Percentiles rank a stretch among this genome's conserved stretches.
Evolutionary conservation across 1,140 invertebrate species (phyloP).

Genomic region (Sarcophaga bullata): DNA sequence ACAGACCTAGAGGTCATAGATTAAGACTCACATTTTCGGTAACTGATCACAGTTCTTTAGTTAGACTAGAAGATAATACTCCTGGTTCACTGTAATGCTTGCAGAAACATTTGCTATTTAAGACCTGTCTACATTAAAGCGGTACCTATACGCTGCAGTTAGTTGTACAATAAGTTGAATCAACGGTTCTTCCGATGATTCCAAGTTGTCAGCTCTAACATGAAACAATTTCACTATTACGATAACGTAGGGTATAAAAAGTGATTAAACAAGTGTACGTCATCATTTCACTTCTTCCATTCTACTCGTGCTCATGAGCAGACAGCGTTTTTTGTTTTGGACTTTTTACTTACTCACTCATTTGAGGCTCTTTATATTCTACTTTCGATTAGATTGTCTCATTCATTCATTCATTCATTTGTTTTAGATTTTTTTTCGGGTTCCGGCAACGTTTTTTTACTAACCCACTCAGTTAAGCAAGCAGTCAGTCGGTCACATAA

Average conservation of each 20-base stretch:
- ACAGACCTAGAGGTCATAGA: too few relatives aligned
- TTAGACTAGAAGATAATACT: too few relatives aligned
- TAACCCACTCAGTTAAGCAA: slow-evolving; percentile 4
- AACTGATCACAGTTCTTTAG: too few relatives aligned
- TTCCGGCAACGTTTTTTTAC: slow-evolving; percentile 10
- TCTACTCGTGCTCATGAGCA: neutral
- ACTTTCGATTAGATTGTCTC: neutral
- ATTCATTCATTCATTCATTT: slow-evolving; percentile 24
- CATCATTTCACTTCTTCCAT: neutral
- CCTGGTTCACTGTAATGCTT: too few relatives aligned
- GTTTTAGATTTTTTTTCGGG: neutral
- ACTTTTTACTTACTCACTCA: neutral
- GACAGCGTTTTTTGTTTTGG: neutral
- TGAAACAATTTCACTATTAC: too few relatives aligned
- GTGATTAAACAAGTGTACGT: neutral
- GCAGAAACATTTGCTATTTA: too few relatives aligned
- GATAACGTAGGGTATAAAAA: neutral
- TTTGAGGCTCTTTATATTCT: neutral
- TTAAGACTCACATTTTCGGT: too few relatives aligned
- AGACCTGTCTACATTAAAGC: too few relatives aligned
- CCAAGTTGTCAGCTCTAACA: too few relatives aligned
- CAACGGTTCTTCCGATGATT: too few relatives aligned
- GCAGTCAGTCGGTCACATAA: slow-evolving; percentile 32
- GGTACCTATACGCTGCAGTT: too few relatives aligned
- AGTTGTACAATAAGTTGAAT: too few relatives aligned